Base-by-base conservation (phyloP, 1,140 invertebrate genomes). In the Dolichoris vasculosae region DNA sequence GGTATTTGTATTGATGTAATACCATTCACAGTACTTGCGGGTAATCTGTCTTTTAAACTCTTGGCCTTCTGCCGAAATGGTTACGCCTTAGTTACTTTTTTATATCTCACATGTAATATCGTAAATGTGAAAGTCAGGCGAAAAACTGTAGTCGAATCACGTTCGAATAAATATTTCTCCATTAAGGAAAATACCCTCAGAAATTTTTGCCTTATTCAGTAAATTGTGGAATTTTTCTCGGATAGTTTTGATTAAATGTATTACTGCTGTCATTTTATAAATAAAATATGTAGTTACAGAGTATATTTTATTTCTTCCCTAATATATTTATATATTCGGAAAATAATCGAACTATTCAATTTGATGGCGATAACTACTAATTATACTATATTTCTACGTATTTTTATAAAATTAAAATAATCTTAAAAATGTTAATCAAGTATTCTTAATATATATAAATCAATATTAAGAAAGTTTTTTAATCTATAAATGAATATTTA, bases 111-210 rank as follows among this genome's bases (percentile, higher is more conserved):
- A 67, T 35, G 30, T n/a, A 67, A 35, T 9, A 11, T 11, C 11
- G 30, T 15, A 67, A 67, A 67, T 35, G 63, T 67, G 30, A 67
- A 67, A 35, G 30, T 11, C 63, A 67, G 30, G 30, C 13, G 23
- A 23, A 59, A 75, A 0, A 17, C 26, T 8, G 48, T 15, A 76
- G n/a, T 75, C 82, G 13, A 20, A 63, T 75, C 82, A 64, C 82
- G 55, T 63, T 63, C 82, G 51, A 59, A 83, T 83, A 84, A 77
- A 84, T 84, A 84, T 84, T 83, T 84, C 43, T 77, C 43, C 69
- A 78, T 77, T 51, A 32, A 78, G 69, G 55, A 78, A 84, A 78
- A 84, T 73, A 26, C 69, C 26, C 38, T 23, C 9, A 38, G 20
- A 17, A 38, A n/a, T 73, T 73, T 32, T 8, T 0, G 6, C 20